Base-by-base conservation (phyloP, 2,888 invertebrate genomes). In the Fragum sueziense region DNA sequence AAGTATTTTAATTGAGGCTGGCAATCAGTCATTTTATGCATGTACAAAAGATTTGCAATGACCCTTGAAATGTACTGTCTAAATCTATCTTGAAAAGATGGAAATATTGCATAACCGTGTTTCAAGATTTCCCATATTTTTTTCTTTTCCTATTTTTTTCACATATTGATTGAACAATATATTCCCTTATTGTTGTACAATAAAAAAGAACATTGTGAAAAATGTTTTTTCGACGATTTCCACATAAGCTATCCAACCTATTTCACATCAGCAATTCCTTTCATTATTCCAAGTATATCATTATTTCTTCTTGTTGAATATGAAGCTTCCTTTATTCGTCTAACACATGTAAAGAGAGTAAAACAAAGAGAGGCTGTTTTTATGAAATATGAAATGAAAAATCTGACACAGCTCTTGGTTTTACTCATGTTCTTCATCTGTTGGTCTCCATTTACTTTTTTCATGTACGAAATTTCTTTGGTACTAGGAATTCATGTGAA, bases 311-410 rank as follows among this genome's bases (percentile, higher is more conserved):
- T 47, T 47, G 47, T 47, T 47, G 47, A 47, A 47, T 47, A 47
- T 14, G 17, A 57, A 27, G 57, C 57, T 57, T 57, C 29, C 29
- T 57, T 57, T 57, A 57, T 57, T 29, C 29, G 57, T 57, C 57
- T 57, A 57, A 57, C 57, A 25, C 57, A 57, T 57, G 57, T 57
- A 25, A 27, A 11, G 17, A 29, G 57, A 29, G 57, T 27, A 25
- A 57, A 57, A 57, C 27, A 25, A 57, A 57, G 27, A 29, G 57
- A 22, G 17, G 17, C n/a, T 9, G 17, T 47, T 3, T n/a, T 47
- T 9, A 47, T 37, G 4, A 9, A 57, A 7, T 29, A 0, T 27
- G 17, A 57, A 57, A 17, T 27, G 27, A 57, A 14, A 20, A 27
- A 57, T 54, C 11, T 54, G 2, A 29, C 11, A 27, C 7, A 11